phyloP scores from a whole-genome alignment of 2,888 invertebrate species.

The Odontocerum albicorne region DNA sequence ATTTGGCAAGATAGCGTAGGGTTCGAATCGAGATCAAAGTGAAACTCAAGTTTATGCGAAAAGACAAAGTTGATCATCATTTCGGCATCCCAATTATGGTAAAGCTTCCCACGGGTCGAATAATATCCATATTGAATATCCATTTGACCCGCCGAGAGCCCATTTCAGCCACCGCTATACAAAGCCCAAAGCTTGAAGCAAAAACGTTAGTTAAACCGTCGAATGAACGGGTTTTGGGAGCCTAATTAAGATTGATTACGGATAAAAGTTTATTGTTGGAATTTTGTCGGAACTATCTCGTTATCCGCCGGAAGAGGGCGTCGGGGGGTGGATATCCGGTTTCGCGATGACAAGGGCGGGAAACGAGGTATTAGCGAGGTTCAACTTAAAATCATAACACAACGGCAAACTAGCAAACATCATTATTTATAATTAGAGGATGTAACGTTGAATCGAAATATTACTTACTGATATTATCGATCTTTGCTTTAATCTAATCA shows the following conservation, averaged over 20 bases:
- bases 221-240: constrained; percentile 24
- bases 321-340: constrained; percentile 12
- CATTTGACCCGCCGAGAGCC: neutral
- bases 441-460: too few relatives aligned
- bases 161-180: neutral
- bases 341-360: constrained; percentile 13
- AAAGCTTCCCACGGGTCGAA: too few relatives aligned
- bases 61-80: too few relatives aligned
- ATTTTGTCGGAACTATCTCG: constrained; percentile 36
- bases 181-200: neutral
- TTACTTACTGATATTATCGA: too few relatives aligned
- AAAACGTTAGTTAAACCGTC: neutral
- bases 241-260: constrained; percentile 37
- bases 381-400: constrained; percentile 19
- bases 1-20: too few relatives aligned
- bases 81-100: too few relatives aligned
- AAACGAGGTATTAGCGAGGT: constrained; percentile 17
- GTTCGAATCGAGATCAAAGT: too few relatives aligned
- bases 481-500: too few relatives aligned
- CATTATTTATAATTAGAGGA: neutral
- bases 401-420: neutral
- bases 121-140: neutral
- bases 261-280: constrained; percentile 36
- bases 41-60: too few relatives aligned
- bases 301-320: constrained; percentile 32